Evolutionary conservation across 2,888 invertebrate genomes (phyloP).

Genomic region (Bedellia somnulentella): DNA sequence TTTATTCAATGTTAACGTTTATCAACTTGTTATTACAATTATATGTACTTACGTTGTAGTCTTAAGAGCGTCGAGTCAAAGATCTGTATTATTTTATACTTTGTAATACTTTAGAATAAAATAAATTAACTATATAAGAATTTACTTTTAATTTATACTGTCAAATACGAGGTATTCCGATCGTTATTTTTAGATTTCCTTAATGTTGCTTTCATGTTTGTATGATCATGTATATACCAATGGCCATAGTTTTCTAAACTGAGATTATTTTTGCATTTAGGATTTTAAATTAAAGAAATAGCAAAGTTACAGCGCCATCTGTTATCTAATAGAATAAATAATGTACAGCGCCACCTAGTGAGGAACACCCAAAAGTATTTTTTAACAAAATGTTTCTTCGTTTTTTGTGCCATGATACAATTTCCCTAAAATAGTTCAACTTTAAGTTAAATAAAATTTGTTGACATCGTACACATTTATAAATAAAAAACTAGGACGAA

Average conservation of each 20-base stretch:
- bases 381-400: too few relatives aligned
- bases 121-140: constrained; percentile 30
- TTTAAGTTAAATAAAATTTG: too few relatives aligned
- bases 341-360: constrained; percentile 13
- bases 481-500: too few relatives aligned
- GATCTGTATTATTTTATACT: constrained; percentile 62
- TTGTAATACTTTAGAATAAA: constrained; percentile 56
- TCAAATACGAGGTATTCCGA: constrained; percentile 57
- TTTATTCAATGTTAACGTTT: constrained; percentile 50
- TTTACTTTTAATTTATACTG: constrained; percentile 46
- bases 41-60: constrained; percentile 47
- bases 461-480: too few relatives aligned
- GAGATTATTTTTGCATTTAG: constrained; percentile 53
- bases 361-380: constrained; percentile 12
- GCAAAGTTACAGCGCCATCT: constrained; percentile 26
- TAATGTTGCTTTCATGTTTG: constrained; percentile 36
- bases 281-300: constrained; percentile 18
- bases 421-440: too few relatives aligned
- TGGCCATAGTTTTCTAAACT: constrained; percentile 45
- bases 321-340: constrained; percentile 15
- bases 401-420: constrained; percentile 19
- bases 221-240: constrained; percentile 30
- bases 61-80: constrained; percentile 56
- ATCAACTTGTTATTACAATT: constrained; percentile 41
- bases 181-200: constrained; percentile 32